Evolutionary conservation across 2,113 vertebrate genomes (phyloP), one percentile per base, ranked within the genome.

Genomic region (Cheirogaleus medius): DNA sequence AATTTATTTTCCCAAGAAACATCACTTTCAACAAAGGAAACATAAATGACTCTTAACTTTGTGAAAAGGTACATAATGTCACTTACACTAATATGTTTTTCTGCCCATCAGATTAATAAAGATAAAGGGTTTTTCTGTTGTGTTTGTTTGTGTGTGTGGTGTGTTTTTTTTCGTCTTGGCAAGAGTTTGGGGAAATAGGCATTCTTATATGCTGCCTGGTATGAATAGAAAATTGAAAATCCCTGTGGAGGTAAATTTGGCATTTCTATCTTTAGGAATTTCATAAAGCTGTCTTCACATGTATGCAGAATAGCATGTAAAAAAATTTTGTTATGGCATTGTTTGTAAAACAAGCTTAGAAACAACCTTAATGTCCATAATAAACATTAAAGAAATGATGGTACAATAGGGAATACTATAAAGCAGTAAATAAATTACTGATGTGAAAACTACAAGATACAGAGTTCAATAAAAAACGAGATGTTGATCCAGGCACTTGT

Each of bases 11-110:
- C 34, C 58, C 25, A 76, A 90, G 73, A 84, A 68, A 84, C 8
- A 54, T 63, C 58, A 17, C 49, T 92, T 37, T 42, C n/a, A 92
- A 49, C 85, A 95, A 92, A 78, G 49, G 29, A 96, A 95, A 88
- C 73, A 56, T 13, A 90, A 76, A 42, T 85, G 64, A 15, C 29
- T 85, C 18, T 95, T 77, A n/a, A 89, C 60, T 49, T 29, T 64
- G 54, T 87, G 66, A 83, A 89, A 93, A 78, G 15, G 54, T 82
- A 5, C 27, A n/a, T 89, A 60, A 42, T 69, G 44, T 44, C 29
- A 37, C 47, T 73, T 89, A n/a, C 3, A 49, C 25, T 78, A 44
- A 12, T 44, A 66, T 52, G 34, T 66, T 91, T 95, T 88, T 42
- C 52, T 2, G 74, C 23, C 52, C 9, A 91, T 91, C 14, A 68